These are phyloP conservation scores for Peromyscus maniculatus DNA, from an alignment of 2,113 vertebrate genomes.

Conservation along the genomic window DNA sequence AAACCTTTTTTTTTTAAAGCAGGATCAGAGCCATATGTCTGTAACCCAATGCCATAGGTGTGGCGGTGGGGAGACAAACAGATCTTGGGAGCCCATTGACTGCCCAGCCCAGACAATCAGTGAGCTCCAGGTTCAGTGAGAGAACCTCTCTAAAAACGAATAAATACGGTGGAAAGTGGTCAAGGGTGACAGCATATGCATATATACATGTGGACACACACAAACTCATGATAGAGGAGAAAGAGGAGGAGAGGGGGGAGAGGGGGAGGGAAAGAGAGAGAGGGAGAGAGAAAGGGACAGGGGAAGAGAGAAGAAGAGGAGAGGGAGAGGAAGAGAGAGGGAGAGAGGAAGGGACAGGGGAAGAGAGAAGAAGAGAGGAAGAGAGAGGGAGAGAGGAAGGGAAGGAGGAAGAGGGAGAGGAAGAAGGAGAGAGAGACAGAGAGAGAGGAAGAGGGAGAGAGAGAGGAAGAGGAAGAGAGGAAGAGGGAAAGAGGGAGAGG, in stretches of 20 bases:
- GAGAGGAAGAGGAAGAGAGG: neutral
- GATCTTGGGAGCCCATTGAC: neutral
- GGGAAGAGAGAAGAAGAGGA: too few species aligned
- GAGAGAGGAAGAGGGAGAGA: neutral
- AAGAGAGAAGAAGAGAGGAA: neutral
- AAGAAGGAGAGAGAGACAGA: neutral
- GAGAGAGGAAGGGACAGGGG: accelerated
- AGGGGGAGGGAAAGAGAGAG: neutral
- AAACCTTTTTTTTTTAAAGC: neutral
- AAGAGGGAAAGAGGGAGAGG: too few species aligned
- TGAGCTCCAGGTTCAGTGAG: neutral
- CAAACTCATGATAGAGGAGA: neutral
- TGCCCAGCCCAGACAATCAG: neutral
- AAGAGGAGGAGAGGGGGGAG: too few species aligned
- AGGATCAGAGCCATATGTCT: neutral
- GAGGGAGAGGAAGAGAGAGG: neutral
- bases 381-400: neutral
- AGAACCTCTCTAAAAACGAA: neutral
- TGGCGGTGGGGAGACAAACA: too few species aligned
- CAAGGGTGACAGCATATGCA: neutral
- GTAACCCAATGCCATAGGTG: neutral
- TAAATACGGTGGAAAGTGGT: neutral
- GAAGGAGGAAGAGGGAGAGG: neutral
- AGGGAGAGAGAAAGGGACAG: neutral
- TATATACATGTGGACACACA: neutral